phyloP scores from a whole-genome alignment of 2,113 vertebrate genomes.

The Hippocampus abdominalis region DNA sequence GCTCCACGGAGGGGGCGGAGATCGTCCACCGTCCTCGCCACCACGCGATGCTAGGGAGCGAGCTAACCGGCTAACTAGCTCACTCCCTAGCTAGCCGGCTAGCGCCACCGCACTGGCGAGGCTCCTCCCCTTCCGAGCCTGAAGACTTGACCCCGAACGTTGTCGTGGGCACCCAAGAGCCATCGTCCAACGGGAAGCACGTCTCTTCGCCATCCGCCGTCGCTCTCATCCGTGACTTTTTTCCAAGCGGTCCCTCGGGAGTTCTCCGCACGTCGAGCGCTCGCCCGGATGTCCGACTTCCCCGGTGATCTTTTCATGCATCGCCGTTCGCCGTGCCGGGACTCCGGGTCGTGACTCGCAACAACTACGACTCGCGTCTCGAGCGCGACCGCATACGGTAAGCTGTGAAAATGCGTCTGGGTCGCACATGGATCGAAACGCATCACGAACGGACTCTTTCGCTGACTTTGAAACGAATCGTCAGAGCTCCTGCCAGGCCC shows the following conservation, averaged over 20 bases:
- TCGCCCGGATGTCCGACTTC: neutral
- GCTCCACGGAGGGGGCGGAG: slow-evolving; percentile 44
- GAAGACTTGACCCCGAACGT: slow-evolving; percentile 61
- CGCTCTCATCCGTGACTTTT: neutral
- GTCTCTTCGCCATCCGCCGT: neutral
- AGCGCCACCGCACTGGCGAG: neutral
- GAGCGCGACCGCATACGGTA: neutral
- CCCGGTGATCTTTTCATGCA: neutral
- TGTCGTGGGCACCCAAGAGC: slow-evolving; percentile 27
- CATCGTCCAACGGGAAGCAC: neutral
- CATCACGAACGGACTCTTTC: neutral
- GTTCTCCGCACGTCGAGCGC: neutral
- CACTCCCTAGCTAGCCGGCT: slow-evolving; percentile 6
- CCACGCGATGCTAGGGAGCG: slow-evolving; percentile 5
- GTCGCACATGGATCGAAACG: neutral
- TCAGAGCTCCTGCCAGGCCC: too few species aligned
- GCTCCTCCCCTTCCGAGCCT: slow-evolving; percentile 29
- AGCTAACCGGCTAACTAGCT: neutral
- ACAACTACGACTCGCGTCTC: neutral
- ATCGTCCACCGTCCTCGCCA: neutral
- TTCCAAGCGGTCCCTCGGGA: neutral
- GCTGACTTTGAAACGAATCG: neutral
- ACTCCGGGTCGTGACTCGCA: neutral
- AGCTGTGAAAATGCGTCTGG: neutral
- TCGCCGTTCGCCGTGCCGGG: neutral